Evolutionary conservation across 30 jellyfish, hydroid and myxozoan genomes (phyloP), one percentile per base, ranked within the genome.

Genomic region (Pelagia noctiluca): DNA sequence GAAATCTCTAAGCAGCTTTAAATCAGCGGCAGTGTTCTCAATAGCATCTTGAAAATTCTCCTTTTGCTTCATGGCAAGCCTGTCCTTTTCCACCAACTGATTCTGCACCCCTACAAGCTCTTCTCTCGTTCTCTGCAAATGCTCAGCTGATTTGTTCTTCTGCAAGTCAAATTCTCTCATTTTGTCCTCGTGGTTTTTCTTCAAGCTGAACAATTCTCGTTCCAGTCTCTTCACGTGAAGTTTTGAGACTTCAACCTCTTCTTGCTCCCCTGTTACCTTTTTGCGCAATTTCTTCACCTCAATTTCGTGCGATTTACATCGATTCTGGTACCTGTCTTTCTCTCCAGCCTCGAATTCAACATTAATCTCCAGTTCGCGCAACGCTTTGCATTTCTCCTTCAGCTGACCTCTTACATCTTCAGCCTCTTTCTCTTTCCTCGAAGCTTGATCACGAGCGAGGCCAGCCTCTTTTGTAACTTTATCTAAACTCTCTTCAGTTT

Each of bases 1-100:
- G 50, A 78, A 71, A 18, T 83, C 88, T 64, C 97, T 36, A 54
- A 94, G 64, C 13, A 94, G 85, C 68, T 84, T 60, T 83, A 94
- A 71, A 83, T 94, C 99, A 21, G 92, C 82, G 2, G 88, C 85
- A 2, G 97, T 84, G 52, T 80, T 88, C 24, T 94, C 99, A 5
- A 94, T 86, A 35, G 96, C 85, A 70, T 89, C 99, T 71, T 94
- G 97, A 78, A 82, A 88, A 28, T 84, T 81, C 35, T 88, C 96
- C 35, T 89, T 88, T 36, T 94, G 97, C 64, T 94, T 94, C 92
- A 82, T 22, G 19, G 97, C 89, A 35, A 76, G 71, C 47, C 97
- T 89, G 82, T 94, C 99, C 75, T 94, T 94, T 35, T 89, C 97
- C 29, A 85, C 83, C 62, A 94, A 79, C 77, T 82, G 76, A 47